Percentiles rank a stretch among this genome's conserved stretches.
phyloP scores from a whole-genome alignment of 1,140 invertebrate genomes.

The Chironomus tepperi region DNA sequence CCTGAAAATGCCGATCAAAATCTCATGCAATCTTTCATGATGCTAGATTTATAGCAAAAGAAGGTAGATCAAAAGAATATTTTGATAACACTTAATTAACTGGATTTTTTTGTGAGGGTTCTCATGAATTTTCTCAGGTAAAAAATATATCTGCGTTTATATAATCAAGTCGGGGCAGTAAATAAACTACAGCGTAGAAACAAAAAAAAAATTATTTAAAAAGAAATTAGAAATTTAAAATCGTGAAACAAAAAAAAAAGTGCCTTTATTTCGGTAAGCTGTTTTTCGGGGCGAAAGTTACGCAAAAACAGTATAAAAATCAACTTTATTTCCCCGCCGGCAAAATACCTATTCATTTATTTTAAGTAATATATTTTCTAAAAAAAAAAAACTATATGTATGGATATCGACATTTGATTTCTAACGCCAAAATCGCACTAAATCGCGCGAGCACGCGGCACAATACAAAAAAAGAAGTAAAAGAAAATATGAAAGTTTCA shows the following conservation, averaged over 20 bases:
- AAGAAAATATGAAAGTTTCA: slow-evolving; percentile 21
- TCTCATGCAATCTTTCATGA: too few relatives aligned
- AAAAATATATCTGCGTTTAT: too few relatives aligned
- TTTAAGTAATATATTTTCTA: slow-evolving; percentile 8
- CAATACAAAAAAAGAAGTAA: neutral
- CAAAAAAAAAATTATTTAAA: neutral
- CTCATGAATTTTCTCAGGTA: neutral
- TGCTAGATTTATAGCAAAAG: neutral
- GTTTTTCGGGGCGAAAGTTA: neutral
- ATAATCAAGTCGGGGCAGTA: too few relatives aligned
- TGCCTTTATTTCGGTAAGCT: neutral
- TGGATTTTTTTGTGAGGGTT: neutral
- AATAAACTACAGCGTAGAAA: too few relatives aligned
- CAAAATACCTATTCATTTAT: neutral
- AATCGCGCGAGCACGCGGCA: slow-evolving; percentile 7
- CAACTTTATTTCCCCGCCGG: neutral
- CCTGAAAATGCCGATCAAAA: too few relatives aligned
- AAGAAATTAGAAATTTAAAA: slow-evolving; percentile 15
- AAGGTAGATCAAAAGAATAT: neutral
- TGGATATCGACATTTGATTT: slow-evolving; percentile 16
- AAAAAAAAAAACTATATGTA: neutral
- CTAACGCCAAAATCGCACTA: slow-evolving; percentile 10
- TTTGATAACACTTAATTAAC: slow-evolving; percentile 5
- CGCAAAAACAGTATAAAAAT: neutral
- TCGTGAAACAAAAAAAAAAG: neutral